A percentile compares a stretch with the other conserved stretches of the same genome.
phyloP scores from a whole-genome alignment of 2,888 invertebrate species.

The Tridacna crocea region DNA sequence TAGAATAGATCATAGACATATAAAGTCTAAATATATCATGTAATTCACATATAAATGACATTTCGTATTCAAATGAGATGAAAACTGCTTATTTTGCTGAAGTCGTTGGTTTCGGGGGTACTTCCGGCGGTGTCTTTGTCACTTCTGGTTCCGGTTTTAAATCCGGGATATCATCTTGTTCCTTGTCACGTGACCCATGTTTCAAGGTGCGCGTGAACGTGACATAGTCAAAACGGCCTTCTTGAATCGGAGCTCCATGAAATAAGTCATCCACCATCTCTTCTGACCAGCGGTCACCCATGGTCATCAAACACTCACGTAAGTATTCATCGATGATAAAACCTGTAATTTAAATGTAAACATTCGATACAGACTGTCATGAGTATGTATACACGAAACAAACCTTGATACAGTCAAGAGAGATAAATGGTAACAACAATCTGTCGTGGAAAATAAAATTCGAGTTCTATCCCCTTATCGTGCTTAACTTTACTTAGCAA shows the following conservation, averaged over 20 bases:
- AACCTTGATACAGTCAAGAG: too few relatives aligned
- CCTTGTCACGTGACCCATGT: slow-evolving; percentile 81
- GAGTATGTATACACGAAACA: too few relatives aligned
- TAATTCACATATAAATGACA: too few relatives aligned
- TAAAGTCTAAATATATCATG: too few relatives aligned
- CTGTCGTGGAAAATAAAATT: too few relatives aligned
- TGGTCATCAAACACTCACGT: slow-evolving; percentile 81
- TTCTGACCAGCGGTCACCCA: slow-evolving; percentile 84
- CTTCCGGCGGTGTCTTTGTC: slow-evolving; percentile 51
- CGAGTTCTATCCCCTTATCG: too few relatives aligned
- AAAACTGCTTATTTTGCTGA: background rate
- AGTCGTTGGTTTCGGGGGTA: slow-evolving; percentile 50
- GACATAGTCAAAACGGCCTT: slow-evolving; percentile 81
- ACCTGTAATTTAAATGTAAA: slow-evolving; percentile 54
- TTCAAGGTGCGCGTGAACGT: slow-evolving; percentile 83
- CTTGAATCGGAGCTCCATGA: slow-evolving; percentile 80
- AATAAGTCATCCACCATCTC: slow-evolving; percentile 84
- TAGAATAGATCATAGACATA: too few relatives aligned
- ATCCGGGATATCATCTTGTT: slow-evolving; percentile 72
- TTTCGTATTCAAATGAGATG: too few relatives aligned
- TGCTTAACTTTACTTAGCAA: too few relatives aligned
- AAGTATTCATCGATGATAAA: slow-evolving; percentile 78
- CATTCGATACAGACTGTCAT: too few relatives aligned
- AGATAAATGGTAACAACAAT: too few relatives aligned
- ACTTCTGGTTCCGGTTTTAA: slow-evolving; percentile 44